These are phyloP conservation scores for Idaea straminata DNA, from an alignment of 2,888 invertebrate species.

Conservation along the genomic window DNA sequence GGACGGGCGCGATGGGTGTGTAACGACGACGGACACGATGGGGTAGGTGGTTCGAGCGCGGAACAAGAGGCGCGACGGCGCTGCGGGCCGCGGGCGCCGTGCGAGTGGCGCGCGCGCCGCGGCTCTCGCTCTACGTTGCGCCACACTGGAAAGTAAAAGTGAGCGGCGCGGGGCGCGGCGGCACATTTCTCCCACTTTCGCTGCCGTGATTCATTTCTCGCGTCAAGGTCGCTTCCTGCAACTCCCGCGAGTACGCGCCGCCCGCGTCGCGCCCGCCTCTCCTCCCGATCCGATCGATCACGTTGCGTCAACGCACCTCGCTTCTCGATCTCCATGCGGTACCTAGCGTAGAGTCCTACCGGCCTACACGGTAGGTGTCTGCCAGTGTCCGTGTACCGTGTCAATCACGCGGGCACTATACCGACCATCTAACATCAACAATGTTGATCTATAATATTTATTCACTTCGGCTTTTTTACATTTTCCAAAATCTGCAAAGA, in stretches of 20 bases:
- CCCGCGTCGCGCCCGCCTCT: conserved; percentile 18
- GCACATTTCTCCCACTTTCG: conserved; percentile 80
- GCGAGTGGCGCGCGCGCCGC: conserved; percentile 73
- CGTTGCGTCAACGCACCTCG: conserved; percentile 20
- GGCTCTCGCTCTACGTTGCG: conserved; percentile 72
- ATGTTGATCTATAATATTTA: neutral
- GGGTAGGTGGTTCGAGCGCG: conserved; percentile 43
- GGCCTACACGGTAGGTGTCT: neutral
- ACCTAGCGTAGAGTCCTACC: neutral
- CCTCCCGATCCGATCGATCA: conserved; percentile 39
- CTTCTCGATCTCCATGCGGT: conserved; percentile 27
- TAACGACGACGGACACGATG: conserved; percentile 49
- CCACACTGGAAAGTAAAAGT: conserved; percentile 80
- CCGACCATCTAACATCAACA: too few species aligned
- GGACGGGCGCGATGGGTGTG: conserved; percentile 42
- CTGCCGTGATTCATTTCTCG: conserved; percentile 70
- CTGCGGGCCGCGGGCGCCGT: conserved; percentile 79
- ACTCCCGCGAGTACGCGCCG: conserved; percentile 52
- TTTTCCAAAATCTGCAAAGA: neutral
- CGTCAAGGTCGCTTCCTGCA: conserved; percentile 74
- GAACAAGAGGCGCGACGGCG: conserved; percentile 63
- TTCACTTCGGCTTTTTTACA: neutral
- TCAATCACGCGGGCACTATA: neutral
- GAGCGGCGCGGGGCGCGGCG: conserved; percentile 70
- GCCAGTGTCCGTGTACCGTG: neutral